These are phyloP conservation scores for Ochotona curzoniae DNA, from an alignment of 2,113 vertebrate species.

Conservation along the genomic window DNA sequence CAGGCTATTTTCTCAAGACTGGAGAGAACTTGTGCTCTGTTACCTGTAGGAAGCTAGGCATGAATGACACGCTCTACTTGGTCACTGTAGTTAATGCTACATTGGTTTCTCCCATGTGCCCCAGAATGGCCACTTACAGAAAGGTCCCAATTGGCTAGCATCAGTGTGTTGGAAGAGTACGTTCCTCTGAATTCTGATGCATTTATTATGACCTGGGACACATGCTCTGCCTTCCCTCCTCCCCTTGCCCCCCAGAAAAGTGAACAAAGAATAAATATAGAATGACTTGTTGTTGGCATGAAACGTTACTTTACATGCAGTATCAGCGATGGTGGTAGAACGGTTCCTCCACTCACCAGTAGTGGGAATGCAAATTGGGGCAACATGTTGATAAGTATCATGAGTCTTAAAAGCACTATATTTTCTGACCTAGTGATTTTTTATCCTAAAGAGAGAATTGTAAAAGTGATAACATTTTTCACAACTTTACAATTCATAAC, in stretches of 20 bases:
- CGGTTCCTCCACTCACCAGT: background rate
- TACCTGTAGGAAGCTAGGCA: background rate
- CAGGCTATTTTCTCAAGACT: background rate
- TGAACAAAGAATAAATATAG: conserved; percentile 12
- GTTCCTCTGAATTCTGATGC: background rate
- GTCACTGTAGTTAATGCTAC: background rate
- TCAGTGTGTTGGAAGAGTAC: background rate
- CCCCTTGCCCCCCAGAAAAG: too few species aligned
- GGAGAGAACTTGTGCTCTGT: background rate
- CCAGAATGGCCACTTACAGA: background rate
- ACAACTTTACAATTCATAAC: background rate
- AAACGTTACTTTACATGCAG: background rate
- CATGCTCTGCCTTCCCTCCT: too few species aligned
- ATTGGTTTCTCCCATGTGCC: background rate
- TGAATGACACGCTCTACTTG: background rate
- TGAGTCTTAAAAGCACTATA: background rate
- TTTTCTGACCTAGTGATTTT: conserved; percentile 19
- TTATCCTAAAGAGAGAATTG: conserved; percentile 7
- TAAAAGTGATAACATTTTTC: background rate
- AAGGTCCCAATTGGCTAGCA: background rate
- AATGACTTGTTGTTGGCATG: background rate
- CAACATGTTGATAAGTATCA: background rate
- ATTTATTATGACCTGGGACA: background rate
- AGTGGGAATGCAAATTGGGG: background rate
- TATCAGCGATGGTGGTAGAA: background rate